Percentiles rank a stretch among this genome's conserved stretches.
Evolutionary conservation across 2,888 invertebrate genomes (phyloP).

Genomic region (Dromius quadrimaculatus): DNA sequence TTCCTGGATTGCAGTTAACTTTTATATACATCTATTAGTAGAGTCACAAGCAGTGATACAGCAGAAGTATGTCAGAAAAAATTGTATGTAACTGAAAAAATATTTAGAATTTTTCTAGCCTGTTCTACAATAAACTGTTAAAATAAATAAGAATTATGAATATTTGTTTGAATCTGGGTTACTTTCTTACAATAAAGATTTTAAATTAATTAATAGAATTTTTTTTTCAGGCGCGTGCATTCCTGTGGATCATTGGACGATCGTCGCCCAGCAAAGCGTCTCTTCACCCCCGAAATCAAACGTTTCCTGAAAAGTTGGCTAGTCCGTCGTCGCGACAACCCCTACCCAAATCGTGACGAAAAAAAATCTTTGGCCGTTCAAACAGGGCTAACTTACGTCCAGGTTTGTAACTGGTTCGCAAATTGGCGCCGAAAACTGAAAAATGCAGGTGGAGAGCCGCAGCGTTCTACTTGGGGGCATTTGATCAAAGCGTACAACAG

Average conservation of each 20-base stretch:
- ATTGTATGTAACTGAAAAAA: no score
- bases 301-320: slow-evolving; percentile 83
- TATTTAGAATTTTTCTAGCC: no score
- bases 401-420: slow-evolving; percentile 88
- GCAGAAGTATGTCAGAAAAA: no score
- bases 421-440: slow-evolving; percentile 84
- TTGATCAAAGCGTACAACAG: slow-evolving; percentile 79
- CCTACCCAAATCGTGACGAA: slow-evolving; percentile 83
- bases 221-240: slow-evolving; percentile 26
- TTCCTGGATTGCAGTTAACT: no score
- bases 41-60: no score
- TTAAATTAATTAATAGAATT: background rate
- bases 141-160: no score
- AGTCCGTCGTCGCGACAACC: slow-evolving; percentile 80
- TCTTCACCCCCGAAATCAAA: slow-evolving; percentile 85
- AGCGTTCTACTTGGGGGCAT: slow-evolving; percentile 80
- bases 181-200: no score
- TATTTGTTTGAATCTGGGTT: no score
- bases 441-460: slow-evolving; percentile 78
- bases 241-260: slow-evolving; percentile 65
- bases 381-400: slow-evolving; percentile 82
- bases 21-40: no score
- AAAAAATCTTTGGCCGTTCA: slow-evolving; percentile 79
- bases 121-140: no score
- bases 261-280: slow-evolving; percentile 76